phyloP scores from a whole-genome alignment of 2,113 vertebrate species.

The Columbina picui region DNA sequence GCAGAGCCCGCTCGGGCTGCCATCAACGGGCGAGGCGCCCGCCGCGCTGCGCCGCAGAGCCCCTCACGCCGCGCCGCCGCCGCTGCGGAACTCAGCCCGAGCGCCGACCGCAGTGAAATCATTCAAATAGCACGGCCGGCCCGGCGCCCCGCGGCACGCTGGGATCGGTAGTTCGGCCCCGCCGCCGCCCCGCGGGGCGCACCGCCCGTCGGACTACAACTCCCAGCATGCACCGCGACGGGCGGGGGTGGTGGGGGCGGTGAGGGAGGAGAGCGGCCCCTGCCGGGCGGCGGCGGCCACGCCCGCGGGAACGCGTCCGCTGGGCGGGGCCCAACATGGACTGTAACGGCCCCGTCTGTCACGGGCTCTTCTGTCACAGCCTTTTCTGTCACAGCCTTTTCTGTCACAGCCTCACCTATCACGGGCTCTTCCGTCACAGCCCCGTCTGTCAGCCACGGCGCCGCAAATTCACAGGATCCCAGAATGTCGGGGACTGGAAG shows the following conservation, averaged over 20 bases:
- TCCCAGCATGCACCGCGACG: neutral
- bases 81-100: neutral
- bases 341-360: too few species aligned
- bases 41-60: neutral
- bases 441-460: fast-evolving
- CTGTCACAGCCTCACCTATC: too few species aligned
- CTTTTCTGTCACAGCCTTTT: too few species aligned
- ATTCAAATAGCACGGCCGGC: constrained; percentile 70
- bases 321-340: fast-evolving
- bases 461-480: neutral
- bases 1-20: neutral
- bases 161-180: neutral
- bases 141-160: neutral
- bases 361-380: too few species aligned
- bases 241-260: neutral
- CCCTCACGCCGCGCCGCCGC: neutral
- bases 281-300: neutral
- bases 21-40: neutral
- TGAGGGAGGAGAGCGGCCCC: neutral
- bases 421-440: neutral
- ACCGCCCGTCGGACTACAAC: fast-evolving
- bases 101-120: constrained; percentile 72
- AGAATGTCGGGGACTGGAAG: too few species aligned
- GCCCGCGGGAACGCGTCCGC: too few species aligned
- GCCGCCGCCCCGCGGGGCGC: fast-evolving